Conservation (phyloP, 1,140 invertebrate species). For the Dendroctonus ponderosae region DNA sequence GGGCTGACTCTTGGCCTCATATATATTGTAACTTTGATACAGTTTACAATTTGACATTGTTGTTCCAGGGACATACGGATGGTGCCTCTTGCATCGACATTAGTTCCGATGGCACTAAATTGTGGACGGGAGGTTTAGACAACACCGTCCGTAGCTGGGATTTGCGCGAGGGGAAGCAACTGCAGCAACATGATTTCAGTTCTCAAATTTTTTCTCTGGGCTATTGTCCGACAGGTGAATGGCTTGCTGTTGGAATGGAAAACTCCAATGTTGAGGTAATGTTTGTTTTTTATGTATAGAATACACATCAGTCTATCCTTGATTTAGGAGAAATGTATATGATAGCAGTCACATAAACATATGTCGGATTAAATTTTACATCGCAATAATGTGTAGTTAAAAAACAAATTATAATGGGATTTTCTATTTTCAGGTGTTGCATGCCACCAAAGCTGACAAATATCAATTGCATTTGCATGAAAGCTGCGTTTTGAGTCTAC, state of each 20-base stretch:
- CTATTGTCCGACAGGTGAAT: slow-evolving; percentile 96
- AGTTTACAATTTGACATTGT: neutral
- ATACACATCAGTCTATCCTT: neutral
- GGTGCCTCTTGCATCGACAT: slow-evolving; percentile 97
- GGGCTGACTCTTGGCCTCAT: too few species aligned
- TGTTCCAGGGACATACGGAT: slow-evolving; percentile 82
- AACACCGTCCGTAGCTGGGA: slow-evolving; percentile 91
- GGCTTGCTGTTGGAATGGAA: slow-evolving; percentile 98
- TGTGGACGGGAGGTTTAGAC: slow-evolving; percentile 96
- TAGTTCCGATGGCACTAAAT: slow-evolving; percentile 87
- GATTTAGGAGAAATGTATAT: neutral
- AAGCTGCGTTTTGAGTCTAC: slow-evolving; percentile 94
- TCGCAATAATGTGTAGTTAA: neutral
- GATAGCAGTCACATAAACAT: too few species aligned
- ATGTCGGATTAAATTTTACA: neutral
- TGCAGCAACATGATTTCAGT: slow-evolving; percentile 87
- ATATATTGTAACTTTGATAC: too few species aligned
- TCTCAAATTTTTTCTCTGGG: slow-evolving; percentile 93
- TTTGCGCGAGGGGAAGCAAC: slow-evolving; percentile 80
- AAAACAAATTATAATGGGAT: slow-evolving; percentile 4
- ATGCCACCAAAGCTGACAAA: slow-evolving; percentile 92
- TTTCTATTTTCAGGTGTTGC: slow-evolving; percentile 62
- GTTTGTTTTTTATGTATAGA: neutral
- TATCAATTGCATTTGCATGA: slow-evolving; percentile 98
- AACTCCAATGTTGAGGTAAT: slow-evolving; percentile 89